Evolutionary conservation across 2,888 invertebrate genomes (phyloP), one percentile per base, ranked within the genome.

Genomic region (Tipula vernalis): DNA sequence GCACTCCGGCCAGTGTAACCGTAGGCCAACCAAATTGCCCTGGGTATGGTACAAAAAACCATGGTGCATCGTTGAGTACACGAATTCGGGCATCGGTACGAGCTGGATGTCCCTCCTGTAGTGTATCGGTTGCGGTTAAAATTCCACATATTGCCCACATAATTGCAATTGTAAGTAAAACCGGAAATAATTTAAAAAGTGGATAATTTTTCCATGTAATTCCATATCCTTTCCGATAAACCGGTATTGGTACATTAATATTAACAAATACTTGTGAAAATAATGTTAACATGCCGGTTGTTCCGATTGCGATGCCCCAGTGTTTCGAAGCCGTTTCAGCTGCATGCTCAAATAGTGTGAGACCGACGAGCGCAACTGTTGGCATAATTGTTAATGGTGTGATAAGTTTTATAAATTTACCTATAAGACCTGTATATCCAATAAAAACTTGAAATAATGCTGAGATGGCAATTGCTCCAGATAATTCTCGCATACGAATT

Each of bases 341-440:
- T 0, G 97, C 97, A 90, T 96, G 95, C 90, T 95, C 95, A 90
- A 97, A 96, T 71, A 97, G 92, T 0, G 97, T 96, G 13, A 98
- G 91, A 0, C 97, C 97, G 87, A 97, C 96, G 87, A 97, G 91
- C 0, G 96, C 94, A 8, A 97, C 96, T 0, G 97, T 96, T 0
- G 97, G 97, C 0, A 95, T 95, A 86, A 97, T 96, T 0, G 96
- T 96, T 87, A 97, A 91, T 0, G 97, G 97, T 0, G 97, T 96
- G 86, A 97, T 95, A 89, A 93, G 95, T 86, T 94, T 94, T 1
- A 97, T 91, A 87, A 97, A 89, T 36, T 95, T 93, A 0, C 97
- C 97, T 87, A 97, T 94, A 12, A 96, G 91, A 1, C 97, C 97
- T 90, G 93, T 93, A 88, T 93, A 94, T 6, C 94, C 97, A 86